A percentile compares a stretch with the other conserved stretches of the same genome.
Conservation (phyloP, 2,797 vertebrate genomes). For the Acrossocheilus wenchowensis region DNA sequence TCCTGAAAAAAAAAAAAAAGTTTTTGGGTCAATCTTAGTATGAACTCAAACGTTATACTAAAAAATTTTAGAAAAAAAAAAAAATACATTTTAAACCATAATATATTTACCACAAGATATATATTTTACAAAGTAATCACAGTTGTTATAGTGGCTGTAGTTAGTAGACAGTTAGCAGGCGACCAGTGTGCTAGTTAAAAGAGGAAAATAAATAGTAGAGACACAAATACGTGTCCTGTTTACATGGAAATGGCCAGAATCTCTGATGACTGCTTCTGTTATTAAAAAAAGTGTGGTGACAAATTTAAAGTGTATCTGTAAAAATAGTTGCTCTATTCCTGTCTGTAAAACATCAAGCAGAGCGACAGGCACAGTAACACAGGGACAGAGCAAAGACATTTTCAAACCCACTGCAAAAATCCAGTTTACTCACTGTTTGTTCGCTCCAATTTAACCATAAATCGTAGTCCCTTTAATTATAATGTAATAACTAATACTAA, state of each 20-base stretch:
- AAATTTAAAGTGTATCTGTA: conserved; percentile 69
- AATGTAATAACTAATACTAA: not conserved
- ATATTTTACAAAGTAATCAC: not conserved
- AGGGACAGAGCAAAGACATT: too few species aligned
- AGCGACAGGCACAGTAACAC: not conserved
- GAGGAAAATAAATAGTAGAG: not conserved
- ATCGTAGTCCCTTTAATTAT: not conserved
- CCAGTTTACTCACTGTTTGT: not conserved
- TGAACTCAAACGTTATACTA: not conserved
- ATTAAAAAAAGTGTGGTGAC: conserved; percentile 63
- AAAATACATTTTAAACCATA: too few species aligned
- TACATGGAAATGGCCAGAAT: not conserved
- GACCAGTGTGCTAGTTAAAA: not conserved
- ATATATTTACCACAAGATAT: not conserved
- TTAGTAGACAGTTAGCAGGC: not conserved
- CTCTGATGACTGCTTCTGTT: conserved; percentile 20
- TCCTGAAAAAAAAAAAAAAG: not conserved
- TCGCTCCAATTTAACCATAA: not conserved
- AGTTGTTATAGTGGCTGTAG: not conserved
- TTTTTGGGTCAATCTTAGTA: too few species aligned
- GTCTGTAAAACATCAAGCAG: conserved; percentile 46
- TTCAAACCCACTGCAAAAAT: not conserved
- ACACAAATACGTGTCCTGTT: not conserved
- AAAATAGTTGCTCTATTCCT: conserved; percentile 76
- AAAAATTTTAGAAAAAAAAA: not conserved